phyloP scores from a whole-genome alignment of 2,113 vertebrate species.

The Atractosteus spatula region DNA sequence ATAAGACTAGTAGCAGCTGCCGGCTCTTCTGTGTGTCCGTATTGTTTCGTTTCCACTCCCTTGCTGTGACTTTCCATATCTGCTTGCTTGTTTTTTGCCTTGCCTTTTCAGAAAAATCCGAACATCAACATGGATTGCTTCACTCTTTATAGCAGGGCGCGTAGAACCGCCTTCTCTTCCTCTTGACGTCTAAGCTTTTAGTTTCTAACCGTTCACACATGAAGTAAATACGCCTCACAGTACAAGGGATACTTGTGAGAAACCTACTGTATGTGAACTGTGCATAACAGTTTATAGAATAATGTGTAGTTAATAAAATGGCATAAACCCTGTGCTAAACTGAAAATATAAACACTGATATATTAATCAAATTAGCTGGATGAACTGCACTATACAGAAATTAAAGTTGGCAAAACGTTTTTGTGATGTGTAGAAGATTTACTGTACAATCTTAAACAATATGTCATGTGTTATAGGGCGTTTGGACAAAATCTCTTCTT shows the following conservation, averaged over 20 bases:
- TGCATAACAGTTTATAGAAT: too few species aligned
- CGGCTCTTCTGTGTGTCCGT: conserved; percentile 39
- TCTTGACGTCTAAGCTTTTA: conserved; percentile 17
- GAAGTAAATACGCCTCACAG: neutral
- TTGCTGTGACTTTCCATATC: neutral
- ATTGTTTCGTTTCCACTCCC: conserved; percentile 46
- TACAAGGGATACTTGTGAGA: neutral
- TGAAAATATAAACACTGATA: too few species aligned
- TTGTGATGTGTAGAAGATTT: too few species aligned
- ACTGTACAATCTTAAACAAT: too few species aligned
- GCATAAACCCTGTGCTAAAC: too few species aligned
- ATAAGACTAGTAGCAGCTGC: conserved; percentile 29
- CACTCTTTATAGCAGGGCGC: conserved; percentile 3
- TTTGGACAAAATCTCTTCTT: too few species aligned
- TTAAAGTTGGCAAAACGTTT: too few species aligned
- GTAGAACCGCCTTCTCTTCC: conserved; percentile 44
- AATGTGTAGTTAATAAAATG: too few species aligned
- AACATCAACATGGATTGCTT: neutral
- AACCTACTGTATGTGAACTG: too few species aligned
- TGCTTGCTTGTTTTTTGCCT: neutral
- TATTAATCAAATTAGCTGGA: too few species aligned
- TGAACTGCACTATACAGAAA: too few species aligned
- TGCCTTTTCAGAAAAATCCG: neutral
- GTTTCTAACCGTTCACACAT: neutral
- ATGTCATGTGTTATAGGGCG: too few species aligned